Evolutionary conservation across 2,113 vertebrate genomes (phyloP), one percentile per base, ranked within the genome.

Genomic region (Silurus glanis): DNA sequence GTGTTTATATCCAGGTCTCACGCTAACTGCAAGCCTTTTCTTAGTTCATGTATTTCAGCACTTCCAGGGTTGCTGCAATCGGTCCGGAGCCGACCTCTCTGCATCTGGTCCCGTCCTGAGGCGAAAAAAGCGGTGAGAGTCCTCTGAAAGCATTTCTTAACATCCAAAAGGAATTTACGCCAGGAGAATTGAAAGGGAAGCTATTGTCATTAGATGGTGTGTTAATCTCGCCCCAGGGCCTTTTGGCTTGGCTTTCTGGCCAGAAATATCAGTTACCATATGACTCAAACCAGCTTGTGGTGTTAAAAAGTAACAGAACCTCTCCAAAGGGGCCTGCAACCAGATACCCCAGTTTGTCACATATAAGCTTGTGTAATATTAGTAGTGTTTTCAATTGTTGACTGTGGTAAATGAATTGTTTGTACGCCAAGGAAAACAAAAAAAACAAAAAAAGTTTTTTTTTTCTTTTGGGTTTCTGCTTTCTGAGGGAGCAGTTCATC

Each of bases 141-240:
- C 71, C 55, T 2, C 83, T n/a, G 78, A 78, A 78, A 87, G 80
- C 19, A 55, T 62, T 80, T 76, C 82, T 56, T 56, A 85, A 87
- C 72, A 83, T 83, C 83, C 81, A 85, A 74, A 87, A 80, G 83
- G 79, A 83, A 76, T 89, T 84, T 53, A 85, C 58, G 62, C 61
- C 37, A 4, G 17, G 82, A 87, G 72, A 59, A 76, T 47, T 79
- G 62, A 82, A 37, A 62, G 80, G 83, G 79, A 66, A 85, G 78
- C 83, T 83, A 87, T 89, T 89, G 85, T 87, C 49, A 80, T 87
- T 81, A 79, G 58, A 85, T 85, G 87, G 86, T 83, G 82, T 85
- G 49, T 78, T 82, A 87, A 89, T 85, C 74, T 83, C 47, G 37
- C 88, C 76, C 80, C 21, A 55, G 86, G 83, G 80, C 47, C 47